These are phyloP conservation scores for Hypercompe scribonia DNA, from an alignment of 2,888 invertebrate genomes.

Conservation along the genomic window DNA sequence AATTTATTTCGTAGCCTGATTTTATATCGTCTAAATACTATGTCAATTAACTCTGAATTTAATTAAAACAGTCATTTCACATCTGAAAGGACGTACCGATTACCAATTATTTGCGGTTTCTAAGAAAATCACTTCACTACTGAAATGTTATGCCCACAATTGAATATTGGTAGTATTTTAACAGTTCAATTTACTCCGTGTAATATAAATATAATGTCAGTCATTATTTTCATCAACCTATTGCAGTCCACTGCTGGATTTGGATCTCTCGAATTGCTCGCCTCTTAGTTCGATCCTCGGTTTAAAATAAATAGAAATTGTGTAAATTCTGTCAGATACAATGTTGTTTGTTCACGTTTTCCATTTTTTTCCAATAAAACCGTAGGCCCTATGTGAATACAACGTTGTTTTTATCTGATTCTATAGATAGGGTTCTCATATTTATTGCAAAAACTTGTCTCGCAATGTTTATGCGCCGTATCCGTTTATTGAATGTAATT, in stretches of 20 bases:
- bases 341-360: slow-evolving; percentile 7
- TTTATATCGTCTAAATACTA: not conserved
- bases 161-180: not conserved
- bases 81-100: not conserved
- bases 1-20: not conserved
- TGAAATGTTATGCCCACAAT: not conserved
- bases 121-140: not conserved
- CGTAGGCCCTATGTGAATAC: slow-evolving; percentile 12
- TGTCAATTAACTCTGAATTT: not conserved
- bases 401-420: slow-evolving; percentile 40
- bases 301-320: too few species aligned
- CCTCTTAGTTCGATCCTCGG: too few species aligned
- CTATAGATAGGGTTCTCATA: slow-evolving; percentile 41
- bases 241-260: too few species aligned
- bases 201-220: not conserved
- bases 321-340: slow-evolving; percentile 21
- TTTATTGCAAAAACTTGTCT: slow-evolving; percentile 37
- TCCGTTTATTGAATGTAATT: slow-evolving; percentile 44
- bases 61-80: not conserved
- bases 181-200: not conserved
- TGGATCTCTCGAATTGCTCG: too few species aligned
- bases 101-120: not conserved
- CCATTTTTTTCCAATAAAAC: slow-evolving; percentile 18
- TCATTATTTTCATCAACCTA: too few species aligned
- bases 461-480: slow-evolving; percentile 35